A percentile compares a stretch with the other conserved stretches of the same genome.
These are phyloP conservation scores for Nyctibius grandis DNA, from an alignment of 2,797 vertebrate species.

Conservation along the genomic window DNA sequence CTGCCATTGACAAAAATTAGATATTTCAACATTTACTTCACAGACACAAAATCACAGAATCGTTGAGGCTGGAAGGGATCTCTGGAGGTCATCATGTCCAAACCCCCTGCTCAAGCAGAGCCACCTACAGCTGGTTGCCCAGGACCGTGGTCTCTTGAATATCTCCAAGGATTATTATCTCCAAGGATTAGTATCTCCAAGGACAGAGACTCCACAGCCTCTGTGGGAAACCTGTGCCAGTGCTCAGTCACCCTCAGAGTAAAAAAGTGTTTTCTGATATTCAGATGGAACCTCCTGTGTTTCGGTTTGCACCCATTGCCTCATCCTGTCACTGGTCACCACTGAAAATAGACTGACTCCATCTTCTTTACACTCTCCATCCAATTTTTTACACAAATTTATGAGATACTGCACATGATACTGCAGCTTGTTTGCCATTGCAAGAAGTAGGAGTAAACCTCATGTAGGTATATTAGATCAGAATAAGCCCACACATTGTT, in stretches of 20 bases:
- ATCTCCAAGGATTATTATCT: not conserved
- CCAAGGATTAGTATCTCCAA: not conserved
- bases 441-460: not conserved
- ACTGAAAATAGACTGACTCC: not conserved
- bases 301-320: not conserved
- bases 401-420: not conserved
- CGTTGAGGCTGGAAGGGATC: not conserved
- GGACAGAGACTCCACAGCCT: not conserved
- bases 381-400: not conserved
- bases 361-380: not conserved
- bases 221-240: not conserved
- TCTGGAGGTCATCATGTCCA: not conserved
- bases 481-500: not conserved
- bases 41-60: not conserved
- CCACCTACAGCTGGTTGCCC: not conserved
- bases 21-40: not conserved
- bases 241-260: not conserved
- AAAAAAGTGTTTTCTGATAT: not conserved
- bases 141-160: not conserved
- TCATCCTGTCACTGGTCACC: not conserved
- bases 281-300: not conserved
- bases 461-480: not conserved
- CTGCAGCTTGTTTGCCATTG: not conserved
- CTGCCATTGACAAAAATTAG: not conserved
- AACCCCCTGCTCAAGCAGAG: not conserved